Percentiles rank a stretch among this genome's conserved stretches.
These are phyloP conservation scores for Yponomeuta plumbellus DNA, from an alignment of 2,888 invertebrate species.

Conservation along the genomic window DNA sequence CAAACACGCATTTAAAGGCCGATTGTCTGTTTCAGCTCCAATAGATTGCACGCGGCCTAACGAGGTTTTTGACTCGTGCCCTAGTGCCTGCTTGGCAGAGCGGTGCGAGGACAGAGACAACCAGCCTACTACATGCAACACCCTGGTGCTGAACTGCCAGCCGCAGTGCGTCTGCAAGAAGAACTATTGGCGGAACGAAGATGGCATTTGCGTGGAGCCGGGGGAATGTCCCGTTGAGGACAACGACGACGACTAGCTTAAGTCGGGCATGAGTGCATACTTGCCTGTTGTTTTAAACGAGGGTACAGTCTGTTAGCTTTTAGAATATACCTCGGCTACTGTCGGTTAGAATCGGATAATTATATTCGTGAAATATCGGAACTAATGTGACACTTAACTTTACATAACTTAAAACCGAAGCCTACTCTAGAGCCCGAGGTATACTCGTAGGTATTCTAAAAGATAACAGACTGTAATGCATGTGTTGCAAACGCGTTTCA, in stretches of 20 bases:
- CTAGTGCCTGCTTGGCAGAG: slow-evolving; percentile 34
- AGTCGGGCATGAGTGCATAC: background rate
- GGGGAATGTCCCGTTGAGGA: slow-evolving; percentile 25
- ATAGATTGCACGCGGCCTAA: slow-evolving; percentile 37
- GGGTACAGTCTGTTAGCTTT: too few relatives aligned
- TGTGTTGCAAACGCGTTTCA: too few relatives aligned
- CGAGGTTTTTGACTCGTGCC: slow-evolving; percentile 38
- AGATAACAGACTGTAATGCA: too few relatives aligned
- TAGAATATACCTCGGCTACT: too few relatives aligned
- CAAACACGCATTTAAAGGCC: too few relatives aligned
- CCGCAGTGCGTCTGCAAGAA: slow-evolving; percentile 39
- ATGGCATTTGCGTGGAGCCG: slow-evolving; percentile 32
- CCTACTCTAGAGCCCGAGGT: too few relatives aligned
- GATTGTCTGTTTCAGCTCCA: slow-evolving; percentile 27
- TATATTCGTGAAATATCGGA: too few relatives aligned
- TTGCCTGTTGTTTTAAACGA: too few relatives aligned
- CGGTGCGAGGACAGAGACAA: slow-evolving; percentile 33
- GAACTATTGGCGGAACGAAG: slow-evolving; percentile 32
- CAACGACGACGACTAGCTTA: background rate
- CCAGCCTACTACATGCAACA: slow-evolving; percentile 32
- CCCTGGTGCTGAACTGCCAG: slow-evolving; percentile 36
- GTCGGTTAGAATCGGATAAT: too few relatives aligned
- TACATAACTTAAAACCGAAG: too few relatives aligned
- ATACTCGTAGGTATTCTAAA: too few relatives aligned
- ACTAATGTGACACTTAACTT: too few relatives aligned